Percentiles rank a stretch among this genome's conserved stretches.
Evolutionary conservation across 2,888 invertebrate genomes (phyloP).

Genomic region (Deilephila elpenor): DNA sequence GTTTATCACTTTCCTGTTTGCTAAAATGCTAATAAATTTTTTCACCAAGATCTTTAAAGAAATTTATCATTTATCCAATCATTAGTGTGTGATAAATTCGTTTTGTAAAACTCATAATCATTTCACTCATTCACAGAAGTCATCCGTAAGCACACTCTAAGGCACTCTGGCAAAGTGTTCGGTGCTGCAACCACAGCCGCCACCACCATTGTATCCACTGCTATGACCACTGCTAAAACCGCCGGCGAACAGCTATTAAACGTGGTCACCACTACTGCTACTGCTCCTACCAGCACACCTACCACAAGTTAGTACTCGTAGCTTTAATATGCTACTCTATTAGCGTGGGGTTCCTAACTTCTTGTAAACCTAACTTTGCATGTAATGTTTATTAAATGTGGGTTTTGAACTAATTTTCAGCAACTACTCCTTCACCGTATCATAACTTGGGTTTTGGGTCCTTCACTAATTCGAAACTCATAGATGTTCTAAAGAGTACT

Average conservation of each 20-base stretch:
- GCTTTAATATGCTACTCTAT: conserved; percentile 43
- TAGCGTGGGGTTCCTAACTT: conserved; percentile 48
- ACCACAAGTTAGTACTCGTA: conserved; percentile 77
- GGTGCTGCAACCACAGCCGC: conserved; percentile 85
- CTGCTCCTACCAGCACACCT: conserved; percentile 73
- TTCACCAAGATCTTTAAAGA: background rate
- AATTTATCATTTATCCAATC: background rate
- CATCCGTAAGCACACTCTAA: conserved; percentile 89
- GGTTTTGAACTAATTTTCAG: conserved; percentile 76
- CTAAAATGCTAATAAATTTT: background rate
- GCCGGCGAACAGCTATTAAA: conserved; percentile 72
- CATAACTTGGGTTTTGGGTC: conserved; percentile 77
- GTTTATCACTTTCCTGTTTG: background rate
- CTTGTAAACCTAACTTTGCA: conserved; percentile 54
- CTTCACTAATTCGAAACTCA: conserved; percentile 78
- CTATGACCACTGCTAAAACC: conserved; percentile 72
- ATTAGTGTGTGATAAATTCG: background rate
- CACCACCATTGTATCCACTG: conserved; percentile 77
- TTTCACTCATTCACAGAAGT: conserved; percentile 63
- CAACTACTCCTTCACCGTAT: conserved; percentile 77
- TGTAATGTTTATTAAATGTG: conserved; percentile 65
- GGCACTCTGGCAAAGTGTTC: conserved; percentile 89
- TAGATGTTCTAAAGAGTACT: conserved; percentile 80
- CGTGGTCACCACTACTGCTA: conserved; percentile 70
- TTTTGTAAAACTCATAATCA: conserved; percentile 1